These are phyloP conservation scores for Hermatobates lingyangjiaoensis DNA, from an alignment of 1,140 invertebrate species.

Conservation along the genomic window DNA sequence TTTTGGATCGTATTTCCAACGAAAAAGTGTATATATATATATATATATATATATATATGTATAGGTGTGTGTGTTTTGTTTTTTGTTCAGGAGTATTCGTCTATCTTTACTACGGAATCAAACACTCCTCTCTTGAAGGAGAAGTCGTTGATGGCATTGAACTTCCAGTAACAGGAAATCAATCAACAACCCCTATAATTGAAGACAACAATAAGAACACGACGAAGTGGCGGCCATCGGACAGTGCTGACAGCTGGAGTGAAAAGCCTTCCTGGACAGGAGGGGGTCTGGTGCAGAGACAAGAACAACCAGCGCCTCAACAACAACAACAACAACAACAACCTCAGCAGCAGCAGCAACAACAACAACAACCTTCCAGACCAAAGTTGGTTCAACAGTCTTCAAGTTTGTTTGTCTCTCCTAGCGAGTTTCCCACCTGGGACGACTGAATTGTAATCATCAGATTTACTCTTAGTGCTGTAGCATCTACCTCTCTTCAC, in stretches of 20 bases:
- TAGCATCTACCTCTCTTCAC: no score
- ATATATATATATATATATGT: neutral
- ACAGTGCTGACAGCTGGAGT: neutral
- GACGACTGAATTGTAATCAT: slow-evolving; percentile 35
- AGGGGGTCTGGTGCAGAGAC: neutral
- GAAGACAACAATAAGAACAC: slow-evolving; percentile 10
- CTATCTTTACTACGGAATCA: slow-evolving; percentile 84
- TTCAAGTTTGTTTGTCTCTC: slow-evolving; percentile 25
- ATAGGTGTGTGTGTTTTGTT: neutral
- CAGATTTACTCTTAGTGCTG: no score
- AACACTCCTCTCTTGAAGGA: slow-evolving; percentile 59
- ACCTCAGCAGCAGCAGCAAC: neutral
- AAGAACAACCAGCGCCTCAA: neutral
- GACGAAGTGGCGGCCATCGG: neutral
- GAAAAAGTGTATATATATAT: no score
- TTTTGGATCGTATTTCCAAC: no score
- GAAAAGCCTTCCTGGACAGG: neutral
- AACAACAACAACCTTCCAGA: slow-evolving; percentile 13
- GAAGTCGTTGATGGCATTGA: slow-evolving; percentile 25
- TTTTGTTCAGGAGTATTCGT: slow-evolving; percentile 47
- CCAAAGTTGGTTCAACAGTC: slow-evolving; percentile 7
- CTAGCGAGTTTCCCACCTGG: slow-evolving; percentile 30
- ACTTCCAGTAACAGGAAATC: slow-evolving; percentile 12
- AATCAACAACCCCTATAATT: slow-evolving; percentile 21
- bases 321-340: neutral